A percentile compares a stretch with the other conserved stretches of the same genome.
Evolutionary conservation across 2,797 vertebrate genomes (phyloP).

Genomic region (Danio kyathit): DNA sequence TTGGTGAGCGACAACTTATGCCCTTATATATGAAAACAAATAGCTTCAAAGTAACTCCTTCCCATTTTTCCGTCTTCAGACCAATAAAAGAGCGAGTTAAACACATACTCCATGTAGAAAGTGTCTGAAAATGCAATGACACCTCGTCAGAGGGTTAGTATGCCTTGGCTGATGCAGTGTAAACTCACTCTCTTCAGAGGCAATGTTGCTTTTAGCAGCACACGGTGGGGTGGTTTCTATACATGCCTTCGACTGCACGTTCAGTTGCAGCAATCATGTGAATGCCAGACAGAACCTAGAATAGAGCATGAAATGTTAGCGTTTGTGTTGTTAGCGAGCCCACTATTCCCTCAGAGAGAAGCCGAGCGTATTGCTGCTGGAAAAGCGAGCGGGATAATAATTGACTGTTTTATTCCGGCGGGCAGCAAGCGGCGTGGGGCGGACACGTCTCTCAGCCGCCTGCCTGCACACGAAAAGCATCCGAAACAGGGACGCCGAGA

Average conservation of each 20-base stretch:
- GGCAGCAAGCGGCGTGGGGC: slow-evolving; percentile 9
- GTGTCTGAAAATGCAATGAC: slow-evolving; percentile 29
- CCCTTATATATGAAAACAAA: neutral
- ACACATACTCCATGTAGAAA: slow-evolving; percentile 24
- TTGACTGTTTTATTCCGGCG: slow-evolving; percentile 32
- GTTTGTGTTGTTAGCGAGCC: slow-evolving; percentile 65
- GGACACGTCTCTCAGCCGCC: slow-evolving; percentile 10
- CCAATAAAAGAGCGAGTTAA: slow-evolving; percentile 10
- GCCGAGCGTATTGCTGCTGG: slow-evolving; percentile 56
- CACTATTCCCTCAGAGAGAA: slow-evolving; percentile 71
- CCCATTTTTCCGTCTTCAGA: slow-evolving; percentile 11
- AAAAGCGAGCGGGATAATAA: slow-evolving; percentile 44
- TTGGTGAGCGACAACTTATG: neutral
- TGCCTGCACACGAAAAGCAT: slow-evolving; percentile 67
- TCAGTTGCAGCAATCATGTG: slow-evolving; percentile 13
- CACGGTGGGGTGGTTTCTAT: slow-evolving; percentile 27
- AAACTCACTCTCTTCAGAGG: slow-evolving; percentile 30
- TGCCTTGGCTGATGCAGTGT: slow-evolving; percentile 36
- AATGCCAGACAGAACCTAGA: slow-evolving; percentile 28
- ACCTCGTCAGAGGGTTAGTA: slow-evolving; percentile 8
- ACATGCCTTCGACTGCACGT: slow-evolving; percentile 25
- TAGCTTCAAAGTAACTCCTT: neutral
- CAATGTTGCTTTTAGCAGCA: slow-evolving; percentile 32
- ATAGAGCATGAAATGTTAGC: slow-evolving; percentile 46
- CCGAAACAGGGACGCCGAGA: slow-evolving; percentile 71